Base-by-base conservation (phyloP, 2,113 vertebrate genomes). In the Chrysochloris asiatica region DNA sequence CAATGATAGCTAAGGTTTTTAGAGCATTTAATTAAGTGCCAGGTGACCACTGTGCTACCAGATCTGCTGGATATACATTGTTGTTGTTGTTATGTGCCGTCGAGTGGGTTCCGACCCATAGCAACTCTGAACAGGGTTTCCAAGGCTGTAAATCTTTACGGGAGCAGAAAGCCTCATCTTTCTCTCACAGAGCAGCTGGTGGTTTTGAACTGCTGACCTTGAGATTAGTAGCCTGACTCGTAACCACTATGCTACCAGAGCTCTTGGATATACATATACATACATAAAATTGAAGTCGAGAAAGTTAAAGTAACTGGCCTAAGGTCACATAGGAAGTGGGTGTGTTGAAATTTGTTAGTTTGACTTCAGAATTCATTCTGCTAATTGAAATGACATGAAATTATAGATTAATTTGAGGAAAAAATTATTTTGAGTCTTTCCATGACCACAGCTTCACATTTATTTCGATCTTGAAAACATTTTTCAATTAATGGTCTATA, bases 261-360 rank as follows among this genome's bases (percentile, higher is more conserved):
- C 14, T 16, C 14, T 19, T 54, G 52, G 21, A 54, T 54, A 54
- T 54, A n/a, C n/a, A n/a, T n/a, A n/a, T n/a, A n/a, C n/a, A n/a
- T n/a, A n/a, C n/a, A 94, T 22, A 71, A 71, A 77, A 89, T 48
- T 50, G 10, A 89, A 77, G n/a, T 52, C 38, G 19, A 92, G 24
- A 77, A 81, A 52, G 81, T 45, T 45, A 41, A 89, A 86, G 26
- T 75, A 80, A 81, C 48, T 65, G 76, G 13, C 13, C 67, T n/a
- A 61, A 61, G n/a, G n/a, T n/a, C n/a, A n/a, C n/a, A n/a, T n/a
- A 61, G 36, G 61, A 78, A 87, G 73, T 75, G 48, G 56, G 22
- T 71, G 24, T 76, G 52, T 94, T 71, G 86, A 67, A 81, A 76
- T 24, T 2, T 43, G 79, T 41, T 48, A 82, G 19, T 61, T 71